Evolutionary conservation across 2,113 vertebrate species (phyloP).

Genomic region (Romanogobio albipinnatus): DNA sequence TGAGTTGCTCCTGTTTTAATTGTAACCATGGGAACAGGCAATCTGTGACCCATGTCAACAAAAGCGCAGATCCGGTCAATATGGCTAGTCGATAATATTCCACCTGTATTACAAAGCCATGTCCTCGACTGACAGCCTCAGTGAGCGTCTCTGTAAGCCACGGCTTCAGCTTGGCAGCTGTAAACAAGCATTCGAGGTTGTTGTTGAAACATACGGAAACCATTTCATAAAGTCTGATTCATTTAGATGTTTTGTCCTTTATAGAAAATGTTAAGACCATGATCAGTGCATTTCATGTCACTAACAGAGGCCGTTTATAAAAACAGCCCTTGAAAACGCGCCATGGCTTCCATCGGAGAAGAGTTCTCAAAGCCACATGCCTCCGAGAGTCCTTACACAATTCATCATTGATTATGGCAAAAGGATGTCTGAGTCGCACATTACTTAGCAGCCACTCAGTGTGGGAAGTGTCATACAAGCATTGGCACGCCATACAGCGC

Average conservation of each 20-base stretch:
- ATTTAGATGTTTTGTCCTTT: background rate
- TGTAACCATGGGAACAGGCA: conserved; percentile 68
- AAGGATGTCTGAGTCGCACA: background rate
- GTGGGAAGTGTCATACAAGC: conserved; percentile 21
- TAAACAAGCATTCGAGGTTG: background rate
- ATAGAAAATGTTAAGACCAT: background rate
- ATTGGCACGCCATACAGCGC: background rate
- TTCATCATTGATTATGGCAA: conserved; percentile 16
- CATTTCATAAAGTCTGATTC: background rate
- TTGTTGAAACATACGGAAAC: conserved; percentile 9
- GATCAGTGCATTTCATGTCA: background rate
- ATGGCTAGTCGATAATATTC: conserved; percentile 52
- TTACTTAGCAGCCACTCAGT: conserved; percentile 20
- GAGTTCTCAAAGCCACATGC: background rate
- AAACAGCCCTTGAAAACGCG: background rate
- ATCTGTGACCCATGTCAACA: conserved; percentile 61
- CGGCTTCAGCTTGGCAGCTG: background rate
- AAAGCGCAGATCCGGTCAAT: conserved; percentile 62
- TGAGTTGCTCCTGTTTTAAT: conserved; percentile 61
- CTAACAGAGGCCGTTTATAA: background rate
- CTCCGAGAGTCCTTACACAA: background rate
- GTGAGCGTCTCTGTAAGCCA: background rate
- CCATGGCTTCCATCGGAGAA: background rate
- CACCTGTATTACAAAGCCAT: conserved; percentile 44
- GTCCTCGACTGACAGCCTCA: conserved; percentile 23